phyloP scores from a whole-genome alignment of 1,140 invertebrate species.

The Ostrea edulis region DNA sequence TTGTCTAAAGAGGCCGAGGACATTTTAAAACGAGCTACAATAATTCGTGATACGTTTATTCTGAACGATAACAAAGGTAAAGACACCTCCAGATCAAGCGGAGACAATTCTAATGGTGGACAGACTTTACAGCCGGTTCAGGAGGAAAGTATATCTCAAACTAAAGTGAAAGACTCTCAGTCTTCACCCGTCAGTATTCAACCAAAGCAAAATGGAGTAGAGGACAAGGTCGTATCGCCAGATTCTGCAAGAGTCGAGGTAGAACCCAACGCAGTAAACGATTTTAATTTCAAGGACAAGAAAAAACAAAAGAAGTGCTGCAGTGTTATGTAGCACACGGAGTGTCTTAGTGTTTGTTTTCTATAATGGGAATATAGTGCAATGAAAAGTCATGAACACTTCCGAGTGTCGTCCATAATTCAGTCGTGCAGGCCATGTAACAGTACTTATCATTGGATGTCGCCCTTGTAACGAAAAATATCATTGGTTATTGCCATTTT shows the following conservation, averaged over 20 bases:
- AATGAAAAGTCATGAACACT: background rate
- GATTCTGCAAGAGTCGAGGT: slow-evolving; percentile 59
- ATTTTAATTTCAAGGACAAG: slow-evolving; percentile 63
- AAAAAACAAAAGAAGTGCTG: slow-evolving; percentile 74
- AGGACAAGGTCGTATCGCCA: slow-evolving; percentile 61
- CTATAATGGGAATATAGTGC: slow-evolving; percentile 9
- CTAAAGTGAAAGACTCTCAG: slow-evolving; percentile 41
- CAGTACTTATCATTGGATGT: slow-evolving; percentile 37
- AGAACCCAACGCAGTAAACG: slow-evolving; percentile 31
- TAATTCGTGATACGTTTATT: slow-evolving; percentile 75
- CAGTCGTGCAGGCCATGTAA: slow-evolving; percentile 2
- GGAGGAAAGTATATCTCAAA: slow-evolving; percentile 47
- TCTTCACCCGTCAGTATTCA: slow-evolving; percentile 45
- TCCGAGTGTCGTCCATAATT: slow-evolving; percentile 19
- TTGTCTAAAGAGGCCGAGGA: slow-evolving; percentile 96
- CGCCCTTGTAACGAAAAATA: slow-evolving; percentile 12
- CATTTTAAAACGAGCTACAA: slow-evolving; percentile 88
- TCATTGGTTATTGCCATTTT: slow-evolving; percentile 32
- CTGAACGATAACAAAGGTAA: slow-evolving; percentile 63
- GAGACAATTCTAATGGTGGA: slow-evolving; percentile 12
- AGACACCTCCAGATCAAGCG: slow-evolving; percentile 4
- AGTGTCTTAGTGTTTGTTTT: slow-evolving; percentile 3
- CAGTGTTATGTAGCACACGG: slow-evolving; percentile 65
- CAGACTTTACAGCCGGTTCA: slow-evolving; percentile 28
- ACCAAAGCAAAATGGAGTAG: slow-evolving; percentile 68